phyloP scores from a whole-genome alignment of 1,140 invertebrate species.

The Neoseiulus cucumeris region DNA sequence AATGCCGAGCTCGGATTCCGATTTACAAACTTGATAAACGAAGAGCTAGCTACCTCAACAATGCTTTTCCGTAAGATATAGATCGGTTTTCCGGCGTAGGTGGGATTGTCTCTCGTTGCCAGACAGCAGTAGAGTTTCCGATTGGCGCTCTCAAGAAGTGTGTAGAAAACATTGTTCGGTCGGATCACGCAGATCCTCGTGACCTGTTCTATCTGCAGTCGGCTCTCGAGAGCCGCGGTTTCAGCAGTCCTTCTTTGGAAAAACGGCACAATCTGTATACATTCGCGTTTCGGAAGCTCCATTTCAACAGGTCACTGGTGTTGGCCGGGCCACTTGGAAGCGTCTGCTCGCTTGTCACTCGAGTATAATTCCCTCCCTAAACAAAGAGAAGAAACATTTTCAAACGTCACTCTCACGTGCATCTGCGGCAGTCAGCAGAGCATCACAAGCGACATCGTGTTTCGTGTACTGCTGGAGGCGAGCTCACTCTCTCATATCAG shows the following conservation, averaged over 20 bases:
- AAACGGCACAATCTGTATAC: slow-evolving; percentile 1
- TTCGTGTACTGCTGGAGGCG: too few species aligned
- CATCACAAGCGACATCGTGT: too few species aligned
- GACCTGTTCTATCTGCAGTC: background rate
- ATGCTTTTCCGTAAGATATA: background rate
- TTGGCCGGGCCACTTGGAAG: background rate
- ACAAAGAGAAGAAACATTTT: background rate
- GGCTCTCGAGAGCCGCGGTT: background rate
- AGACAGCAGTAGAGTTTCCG: slow-evolving; percentile 6
- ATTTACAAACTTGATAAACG: too few species aligned
- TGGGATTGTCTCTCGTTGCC: background rate
- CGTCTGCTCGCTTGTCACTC: background rate
- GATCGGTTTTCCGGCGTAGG: background rate
- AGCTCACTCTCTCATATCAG: too few species aligned
- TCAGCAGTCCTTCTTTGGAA: background rate
- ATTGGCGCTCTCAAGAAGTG: background rate
- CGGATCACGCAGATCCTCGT: background rate
- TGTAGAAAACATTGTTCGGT: slow-evolving; percentile 5
- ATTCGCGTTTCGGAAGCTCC: background rate
- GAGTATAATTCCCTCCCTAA: background rate
- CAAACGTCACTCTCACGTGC: too few species aligned
- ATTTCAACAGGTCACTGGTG: background rate
- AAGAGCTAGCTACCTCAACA: background rate
- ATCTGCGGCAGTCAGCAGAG: too few species aligned
- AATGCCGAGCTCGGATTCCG: too few species aligned